Evolutionary conservation across 1,140 invertebrate species (phyloP), one percentile per base, ranked within the genome.

Genomic region (Drosophila teissieri): DNA sequence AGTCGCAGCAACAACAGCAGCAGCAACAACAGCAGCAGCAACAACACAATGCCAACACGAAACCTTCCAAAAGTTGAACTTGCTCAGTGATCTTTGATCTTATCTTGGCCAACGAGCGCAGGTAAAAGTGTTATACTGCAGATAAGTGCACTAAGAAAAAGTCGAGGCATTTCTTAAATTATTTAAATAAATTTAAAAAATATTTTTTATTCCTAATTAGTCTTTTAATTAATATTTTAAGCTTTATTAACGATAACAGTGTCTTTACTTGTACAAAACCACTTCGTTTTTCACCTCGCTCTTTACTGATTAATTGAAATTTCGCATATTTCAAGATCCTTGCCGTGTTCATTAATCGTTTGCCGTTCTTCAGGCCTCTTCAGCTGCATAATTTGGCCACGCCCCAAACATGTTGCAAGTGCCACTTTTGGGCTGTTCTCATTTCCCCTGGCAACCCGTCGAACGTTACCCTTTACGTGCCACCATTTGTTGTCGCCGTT

Each of bases 401-500:
- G 79, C 83, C 83, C 67, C 79, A 80, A 67, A 72, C 82, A 76
- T 88, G 79, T 54, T 79, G 83, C 83, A 86, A 83, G 83, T 86
- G 83, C 70, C 83, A 88, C 80, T 86, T 88, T 76, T 64, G 70
- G 79, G 79, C 60, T 42, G 58, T 49, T 48, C 45, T 24, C 12
- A 14, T 27, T 27, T 57, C 11, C 14, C 15, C 19, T 4, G 4
- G 10, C 14, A 4, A 10, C 7, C 5, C 46, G 8, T 31, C 2
- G 8, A 8, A 2, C 44, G 14, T 12, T 34, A 22, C 15, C 44
- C 49, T 19, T 45, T 56, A 0, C 12, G n/a, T 15, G 15, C 44
- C 34, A 14, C 69, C 69, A 70, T 75, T 78, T 65, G 58, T 76
- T 88, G 78, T 69, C 76, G 55, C 72, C 57, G 39, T 70, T 77